Conservation (phyloP, 2,113 vertebrate species). For the Chloroceryle aenea region DNA sequence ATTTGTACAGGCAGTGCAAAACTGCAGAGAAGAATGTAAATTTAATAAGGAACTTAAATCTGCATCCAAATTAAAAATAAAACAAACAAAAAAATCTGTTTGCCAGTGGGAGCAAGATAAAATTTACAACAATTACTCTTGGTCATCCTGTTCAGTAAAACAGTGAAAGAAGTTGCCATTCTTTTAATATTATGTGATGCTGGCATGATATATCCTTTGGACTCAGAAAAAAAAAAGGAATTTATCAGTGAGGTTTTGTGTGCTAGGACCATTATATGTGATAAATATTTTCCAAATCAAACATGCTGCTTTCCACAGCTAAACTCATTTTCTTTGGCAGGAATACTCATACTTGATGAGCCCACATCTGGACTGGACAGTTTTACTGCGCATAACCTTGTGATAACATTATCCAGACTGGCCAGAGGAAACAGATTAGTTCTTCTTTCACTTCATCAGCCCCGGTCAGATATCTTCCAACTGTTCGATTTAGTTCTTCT, state of each 20-base stretch:
- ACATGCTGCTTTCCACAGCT: not conserved
- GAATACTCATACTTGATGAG: constrained; percentile 94
- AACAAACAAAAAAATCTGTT: not conserved
- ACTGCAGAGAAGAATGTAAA: not conserved
- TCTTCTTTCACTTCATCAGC: constrained; percentile 93
- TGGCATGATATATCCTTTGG: not conserved
- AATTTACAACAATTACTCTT: not conserved
- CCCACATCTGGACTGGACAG: constrained; percentile 97
- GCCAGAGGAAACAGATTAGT: constrained; percentile 92
- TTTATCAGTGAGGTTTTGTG: not conserved
- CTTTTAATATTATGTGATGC: not conserved
- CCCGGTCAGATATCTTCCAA: constrained; percentile 93
- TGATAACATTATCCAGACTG: constrained; percentile 91
- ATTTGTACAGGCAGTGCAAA: not conserved
- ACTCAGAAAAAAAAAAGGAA: not conserved
- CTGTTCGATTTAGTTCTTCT: constrained; percentile 94
- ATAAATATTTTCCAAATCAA: not conserved
- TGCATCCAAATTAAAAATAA: not conserved
- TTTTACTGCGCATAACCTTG: constrained; percentile 95
- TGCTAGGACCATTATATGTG: not conserved
- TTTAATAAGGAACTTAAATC: not conserved
- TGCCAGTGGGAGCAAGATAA: not conserved
- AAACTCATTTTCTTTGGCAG: constrained; percentile 68
- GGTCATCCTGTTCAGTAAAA: not conserved
- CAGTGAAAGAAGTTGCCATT: not conserved